Conservation (phyloP, 1,140 invertebrate genomes). For the Psilanteris sp. region DNA sequence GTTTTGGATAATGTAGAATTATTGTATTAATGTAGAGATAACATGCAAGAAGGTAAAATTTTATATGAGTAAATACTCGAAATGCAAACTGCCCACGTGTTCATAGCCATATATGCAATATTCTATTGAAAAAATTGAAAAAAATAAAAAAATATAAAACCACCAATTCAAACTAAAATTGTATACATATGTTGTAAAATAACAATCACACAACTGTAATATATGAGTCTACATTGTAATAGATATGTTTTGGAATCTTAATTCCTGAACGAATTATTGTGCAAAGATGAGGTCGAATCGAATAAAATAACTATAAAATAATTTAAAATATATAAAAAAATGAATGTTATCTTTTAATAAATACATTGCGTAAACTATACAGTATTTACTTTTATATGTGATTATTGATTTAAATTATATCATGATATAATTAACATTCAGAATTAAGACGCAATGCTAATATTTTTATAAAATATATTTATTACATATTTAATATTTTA, state of each 20-base stretch:
- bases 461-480: no score
- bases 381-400: no score
- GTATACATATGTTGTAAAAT: slow-evolving; percentile 60
- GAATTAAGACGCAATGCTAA: no score
- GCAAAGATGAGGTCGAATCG: slow-evolving; percentile 25
- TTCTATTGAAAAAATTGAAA: slow-evolving; percentile 15
- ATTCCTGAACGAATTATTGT: neutral
- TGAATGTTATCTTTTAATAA: no score
- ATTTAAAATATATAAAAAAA: no score
- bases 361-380: no score
- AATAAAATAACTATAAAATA: no score
- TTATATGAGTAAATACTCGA: slow-evolving; percentile 58
- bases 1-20: slow-evolving; percentile 42
- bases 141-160: slow-evolving; percentile 5
- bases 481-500: no score
- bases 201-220: slow-evolving; percentile 51
- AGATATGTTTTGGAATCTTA: slow-evolving; percentile 10
- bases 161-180: slow-evolving; percentile 43
- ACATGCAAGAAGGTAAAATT: slow-evolving; percentile 17
- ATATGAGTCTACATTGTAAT: slow-evolving; percentile 41
- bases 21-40: slow-evolving; percentile 46
- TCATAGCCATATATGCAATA: slow-evolving; percentile 69
- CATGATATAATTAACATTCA: no score
- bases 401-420: no score
- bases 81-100: slow-evolving; percentile 77